Conservation (phyloP, 1,140 invertebrate species). For the Polypedilum pembai region DNA sequence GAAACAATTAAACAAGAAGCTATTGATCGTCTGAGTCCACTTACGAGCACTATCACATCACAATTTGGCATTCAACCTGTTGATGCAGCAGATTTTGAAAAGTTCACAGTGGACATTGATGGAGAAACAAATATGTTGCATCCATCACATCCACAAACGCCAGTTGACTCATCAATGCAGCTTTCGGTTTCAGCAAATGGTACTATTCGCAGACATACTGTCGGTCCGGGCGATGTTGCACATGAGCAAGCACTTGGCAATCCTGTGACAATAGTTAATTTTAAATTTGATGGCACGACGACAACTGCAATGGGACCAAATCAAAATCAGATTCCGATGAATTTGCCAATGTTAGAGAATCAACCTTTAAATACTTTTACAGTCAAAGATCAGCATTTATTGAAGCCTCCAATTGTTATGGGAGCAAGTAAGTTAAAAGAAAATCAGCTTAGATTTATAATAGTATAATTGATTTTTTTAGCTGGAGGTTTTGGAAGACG, state of each 20-base stretch:
- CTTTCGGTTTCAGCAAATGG: slow-evolving; percentile 25
- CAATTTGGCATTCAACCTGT: slow-evolving; percentile 39
- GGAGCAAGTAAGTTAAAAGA: slow-evolving; percentile 60
- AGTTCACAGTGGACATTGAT: slow-evolving; percentile 52
- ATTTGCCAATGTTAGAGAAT: slow-evolving; percentile 66
- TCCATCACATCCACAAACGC: slow-evolving; percentile 37
- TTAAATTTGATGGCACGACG: slow-evolving; percentile 39
- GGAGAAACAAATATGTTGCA: slow-evolving; percentile 49
- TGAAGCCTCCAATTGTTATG: slow-evolving; percentile 85
- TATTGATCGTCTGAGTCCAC: slow-evolving; percentile 40
- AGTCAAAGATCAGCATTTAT: slow-evolving; percentile 86
- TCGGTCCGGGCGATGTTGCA: slow-evolving; percentile 80
- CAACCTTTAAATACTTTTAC: slow-evolving; percentile 72
- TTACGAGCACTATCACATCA: slow-evolving; percentile 38
- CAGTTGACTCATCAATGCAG: slow-evolving; percentile 41
- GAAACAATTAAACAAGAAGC: slow-evolving; percentile 42
- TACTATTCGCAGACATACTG: slow-evolving; percentile 74
- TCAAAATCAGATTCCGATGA: slow-evolving; percentile 62
- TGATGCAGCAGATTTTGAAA: slow-evolving; percentile 38
- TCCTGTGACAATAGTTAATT: slow-evolving; percentile 38
- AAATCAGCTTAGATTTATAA: slow-evolving; percentile 7
- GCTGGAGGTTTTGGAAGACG: slow-evolving; percentile 77
- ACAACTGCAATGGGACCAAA: slow-evolving; percentile 35
- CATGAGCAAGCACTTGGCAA: slow-evolving; percentile 57
- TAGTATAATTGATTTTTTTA: slow-evolving; percentile 35